These are phyloP conservation scores for Rhineura floridana DNA, from an alignment of 2,113 vertebrate species.

Conservation along the genomic window DNA sequence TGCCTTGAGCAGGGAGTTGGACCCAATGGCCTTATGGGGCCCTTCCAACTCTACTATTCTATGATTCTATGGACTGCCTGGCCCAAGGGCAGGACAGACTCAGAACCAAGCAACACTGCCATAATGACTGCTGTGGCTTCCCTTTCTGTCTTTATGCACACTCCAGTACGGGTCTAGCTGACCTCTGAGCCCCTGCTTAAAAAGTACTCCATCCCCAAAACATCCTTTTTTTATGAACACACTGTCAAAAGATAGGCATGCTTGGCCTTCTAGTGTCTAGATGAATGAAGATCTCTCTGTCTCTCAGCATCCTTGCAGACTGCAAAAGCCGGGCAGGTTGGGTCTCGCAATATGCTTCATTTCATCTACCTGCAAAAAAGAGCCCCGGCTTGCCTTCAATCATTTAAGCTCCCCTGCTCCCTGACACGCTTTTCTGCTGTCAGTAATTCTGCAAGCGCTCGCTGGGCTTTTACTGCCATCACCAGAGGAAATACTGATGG, in stretches of 20 bases:
- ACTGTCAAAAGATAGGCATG: neutral
- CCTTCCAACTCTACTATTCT: no score
- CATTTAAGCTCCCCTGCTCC: conserved; percentile 69
- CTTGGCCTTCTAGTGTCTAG: neutral
- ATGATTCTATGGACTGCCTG: neutral
- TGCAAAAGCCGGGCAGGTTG: conserved; percentile 38
- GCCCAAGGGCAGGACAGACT: neutral
- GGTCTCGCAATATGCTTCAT: conserved; percentile 42
- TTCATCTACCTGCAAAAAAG: conserved; percentile 62
- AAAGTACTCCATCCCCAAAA: conserved; percentile 18
- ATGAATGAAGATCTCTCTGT: conserved; percentile 20
- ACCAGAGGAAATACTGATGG: conserved; percentile 69
- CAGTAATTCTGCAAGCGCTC: conserved; percentile 65
- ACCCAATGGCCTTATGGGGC: no score
- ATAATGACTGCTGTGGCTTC: neutral
- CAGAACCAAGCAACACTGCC: fast-evolving
- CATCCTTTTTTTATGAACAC: fast-evolving
- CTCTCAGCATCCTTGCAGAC: conserved; percentile 24
- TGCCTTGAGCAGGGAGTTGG: no score
- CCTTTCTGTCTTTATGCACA: neutral
- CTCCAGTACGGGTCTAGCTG: neutral
- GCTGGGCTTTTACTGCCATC: conserved; percentile 64
- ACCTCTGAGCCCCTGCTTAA: neutral
- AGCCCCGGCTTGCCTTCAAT: conserved; percentile 66
- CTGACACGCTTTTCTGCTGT: conserved; percentile 65